Evolutionary conservation across 2,888 invertebrate species (phyloP), one percentile per base, ranked within the genome.

Genomic region (Conistra vaccinii): DNA sequence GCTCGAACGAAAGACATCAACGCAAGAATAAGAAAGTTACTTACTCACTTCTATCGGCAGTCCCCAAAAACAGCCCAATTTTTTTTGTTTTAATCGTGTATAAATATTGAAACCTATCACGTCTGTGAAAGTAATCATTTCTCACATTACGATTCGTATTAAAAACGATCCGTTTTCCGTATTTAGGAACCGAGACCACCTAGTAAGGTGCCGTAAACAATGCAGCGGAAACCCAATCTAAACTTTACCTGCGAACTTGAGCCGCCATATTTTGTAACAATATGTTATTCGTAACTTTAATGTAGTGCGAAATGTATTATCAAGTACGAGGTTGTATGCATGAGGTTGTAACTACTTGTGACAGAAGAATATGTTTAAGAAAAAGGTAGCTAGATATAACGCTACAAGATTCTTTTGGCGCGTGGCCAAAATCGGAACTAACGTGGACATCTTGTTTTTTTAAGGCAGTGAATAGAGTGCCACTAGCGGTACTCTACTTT

Each of bases 201-300:
- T 12, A 53, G 29, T 26, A 48, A 66, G 77, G 68, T 71, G 53
- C 55, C 65, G 63, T 76, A 77, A 81, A 85, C 84, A 81, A 84
- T 74, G 61, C 78, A 60, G 65, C 65, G 53, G 53, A 61, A 77
- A 87, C 74, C 81, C 82, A 87, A 87, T 87, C 83, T 85, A 87
- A 87, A 87, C 77, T 86, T 86, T 78, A 79, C 83, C 87, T 84
- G 78, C 69, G 4, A 76, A 73, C 76, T 81, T 80, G 75, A 42
- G 57, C 57, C 7, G 48, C 70, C 75, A 86, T 86, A 80, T 86
- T 86, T 84, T 86, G 84, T 74, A 78, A 77, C 76, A 76, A 76
- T 81, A 75, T 80, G 86, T 83, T 85, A 75, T 78, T 78, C 83
- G 48, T 6, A 79, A 84, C 67, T 85, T 85, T 65, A 83, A 85